A percentile compares a stretch with the other conserved stretches of the same genome.
phyloP scores from a whole-genome alignment of 2,797 vertebrate genomes.

The Bradypodion pumilum region DNA sequence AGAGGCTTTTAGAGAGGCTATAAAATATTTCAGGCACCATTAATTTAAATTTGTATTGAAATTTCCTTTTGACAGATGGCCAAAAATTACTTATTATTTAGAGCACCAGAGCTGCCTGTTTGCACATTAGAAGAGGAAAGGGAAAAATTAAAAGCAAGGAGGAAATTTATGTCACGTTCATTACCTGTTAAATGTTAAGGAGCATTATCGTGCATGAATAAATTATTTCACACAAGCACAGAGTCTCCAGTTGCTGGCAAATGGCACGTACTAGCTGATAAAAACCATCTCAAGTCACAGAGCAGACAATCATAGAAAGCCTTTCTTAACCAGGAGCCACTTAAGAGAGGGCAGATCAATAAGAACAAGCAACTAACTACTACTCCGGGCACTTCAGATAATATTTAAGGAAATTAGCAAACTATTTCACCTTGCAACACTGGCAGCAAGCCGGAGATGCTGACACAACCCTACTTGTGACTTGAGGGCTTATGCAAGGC shows the following conservation, averaged over 20 bases:
- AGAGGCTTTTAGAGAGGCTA: constrained; percentile 84
- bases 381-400: constrained; percentile 74
- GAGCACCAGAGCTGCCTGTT: constrained; percentile 80
- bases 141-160: constrained; percentile 82
- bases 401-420: constrained; percentile 76
- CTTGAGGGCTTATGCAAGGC: constrained; percentile 36
- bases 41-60: constrained; percentile 88
- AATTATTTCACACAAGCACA: constrained; percentile 77
- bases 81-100: constrained; percentile 88
- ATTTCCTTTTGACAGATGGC: constrained; percentile 87
- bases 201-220: constrained; percentile 80
- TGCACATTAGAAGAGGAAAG: constrained; percentile 81
- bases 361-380: constrained; percentile 72
- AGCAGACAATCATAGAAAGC: constrained; percentile 75
- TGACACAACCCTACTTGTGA: constrained; percentile 60
- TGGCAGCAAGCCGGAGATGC: constrained; percentile 59
- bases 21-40: constrained; percentile 88
- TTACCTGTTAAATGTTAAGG: constrained; percentile 85
- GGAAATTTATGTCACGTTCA: constrained; percentile 81
- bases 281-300: constrained; percentile 71
- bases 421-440: constrained; percentile 74
- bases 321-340: constrained; percentile 73
- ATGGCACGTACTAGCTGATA: constrained; percentile 68
- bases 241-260: constrained; percentile 74
- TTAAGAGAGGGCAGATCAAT: constrained; percentile 72